Base-by-base conservation (phyloP, 2,797 vertebrate species). In the Lophius americanus region DNA sequence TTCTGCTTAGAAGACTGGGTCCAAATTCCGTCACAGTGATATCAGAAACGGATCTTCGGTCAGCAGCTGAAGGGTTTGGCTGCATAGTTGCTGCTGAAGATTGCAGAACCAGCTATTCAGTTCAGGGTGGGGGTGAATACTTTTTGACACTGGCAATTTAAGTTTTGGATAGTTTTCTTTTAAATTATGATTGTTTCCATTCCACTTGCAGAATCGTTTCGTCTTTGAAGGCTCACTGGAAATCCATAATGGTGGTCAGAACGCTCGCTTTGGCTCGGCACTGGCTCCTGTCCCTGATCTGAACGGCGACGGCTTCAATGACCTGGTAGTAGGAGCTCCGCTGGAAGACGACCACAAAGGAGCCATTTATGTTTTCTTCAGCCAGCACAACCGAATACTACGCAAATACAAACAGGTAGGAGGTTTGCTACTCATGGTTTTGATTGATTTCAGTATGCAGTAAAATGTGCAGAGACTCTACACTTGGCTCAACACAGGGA, bases 271-370 rank as follows among this genome's bases (percentile, higher is more conserved):
- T 0, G 98, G 98, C 7, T 95, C 96, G 1, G 94, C 96, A 37
- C 94, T 99, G 0, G 94, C 96, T 1, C 94, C 96, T 0, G 94
- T 98, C 2, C 94, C 92, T 0, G 98, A 99, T 78, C 94, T 99
- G 71, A 99, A 99, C 11, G 96, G 98, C 0, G 98, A 99, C 9
- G 92, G 94, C 53, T 98, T 95, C 91, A 97, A 95, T 0, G 98
- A 99, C 68, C 82, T 98, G 48, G 96, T 96, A 35, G 95, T 99
- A 0, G 98, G 98, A 4, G 97, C 98, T 0, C 98, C 98, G 0
- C 67, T 99, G 69, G 97, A 99, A 73, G 96, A 99, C 0, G 93
- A 93, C 56, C 96, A 99, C 82, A 91, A 90, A 51, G 98, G 98
- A 64, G 98, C 93, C 0, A 91, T 99, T 62, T 99, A 99, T 55